Evolutionary conservation across 2,888 invertebrate genomes (phyloP).

Genomic region (Ariolimax columbianus): DNA sequence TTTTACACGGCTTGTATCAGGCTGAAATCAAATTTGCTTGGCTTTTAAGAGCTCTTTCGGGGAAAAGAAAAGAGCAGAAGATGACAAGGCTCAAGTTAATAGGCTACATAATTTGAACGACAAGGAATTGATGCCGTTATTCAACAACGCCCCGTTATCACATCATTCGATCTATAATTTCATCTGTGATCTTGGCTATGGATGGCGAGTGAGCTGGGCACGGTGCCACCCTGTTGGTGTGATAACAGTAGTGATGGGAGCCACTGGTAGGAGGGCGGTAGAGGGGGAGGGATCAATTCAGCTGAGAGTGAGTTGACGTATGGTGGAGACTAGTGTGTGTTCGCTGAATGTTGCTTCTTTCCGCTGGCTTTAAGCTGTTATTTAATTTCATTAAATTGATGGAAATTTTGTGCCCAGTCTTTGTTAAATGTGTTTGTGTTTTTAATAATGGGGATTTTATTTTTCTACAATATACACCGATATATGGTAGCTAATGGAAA

Average conservation of each 20-base stretch:
- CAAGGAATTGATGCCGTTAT: slow-evolving; percentile 19
- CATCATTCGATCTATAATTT: slow-evolving; percentile 39
- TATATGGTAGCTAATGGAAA: too few species aligned
- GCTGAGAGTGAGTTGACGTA: not conserved
- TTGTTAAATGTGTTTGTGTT: too few species aligned
- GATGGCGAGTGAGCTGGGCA: not conserved
- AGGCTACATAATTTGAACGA: slow-evolving; percentile 35
- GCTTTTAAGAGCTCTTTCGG: slow-evolving; percentile 43
- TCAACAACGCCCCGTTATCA: slow-evolving; percentile 20
- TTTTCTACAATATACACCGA: too few species aligned
- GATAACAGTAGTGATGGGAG: not conserved
- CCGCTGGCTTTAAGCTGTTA: not conserved
- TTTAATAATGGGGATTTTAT: too few species aligned
- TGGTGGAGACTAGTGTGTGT: not conserved
- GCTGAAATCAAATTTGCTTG: slow-evolving; percentile 46
- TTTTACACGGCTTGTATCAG: slow-evolving; percentile 38
- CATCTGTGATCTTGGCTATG: slow-evolving; percentile 27
- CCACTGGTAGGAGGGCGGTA: not conserved
- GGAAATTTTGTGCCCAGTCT: too few species aligned
- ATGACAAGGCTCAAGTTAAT: slow-evolving; percentile 42
- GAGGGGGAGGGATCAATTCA: not conserved
- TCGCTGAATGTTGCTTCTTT: not conserved
- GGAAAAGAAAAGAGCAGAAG: not conserved
- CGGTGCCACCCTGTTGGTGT: not conserved
- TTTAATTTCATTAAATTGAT: too few species aligned